Conservation (phyloP, 2,113 vertebrate genomes). For the Leuciscus idus region DNA sequence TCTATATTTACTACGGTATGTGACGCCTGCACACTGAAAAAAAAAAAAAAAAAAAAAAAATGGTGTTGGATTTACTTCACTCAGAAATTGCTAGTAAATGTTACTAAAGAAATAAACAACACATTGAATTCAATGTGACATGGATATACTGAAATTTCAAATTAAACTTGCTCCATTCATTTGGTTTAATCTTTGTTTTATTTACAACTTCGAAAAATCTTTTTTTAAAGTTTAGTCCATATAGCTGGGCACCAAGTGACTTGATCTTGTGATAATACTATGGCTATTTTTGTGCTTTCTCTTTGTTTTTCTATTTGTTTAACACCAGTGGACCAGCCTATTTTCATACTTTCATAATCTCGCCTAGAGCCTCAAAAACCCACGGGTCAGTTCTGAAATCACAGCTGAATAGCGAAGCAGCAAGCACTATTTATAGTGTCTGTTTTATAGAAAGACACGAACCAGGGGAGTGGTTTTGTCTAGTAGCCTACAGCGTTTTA, state of each 20-base stretch:
- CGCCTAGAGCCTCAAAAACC: not conserved
- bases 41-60: too few species aligned
- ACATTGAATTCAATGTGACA: too few species aligned
- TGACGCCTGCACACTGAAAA: too few species aligned
- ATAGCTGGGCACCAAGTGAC: not conserved
- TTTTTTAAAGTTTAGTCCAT: too few species aligned
- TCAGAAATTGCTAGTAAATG: too few species aligned
- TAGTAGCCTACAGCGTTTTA: not conserved
- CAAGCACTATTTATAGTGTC: slow-evolving; percentile 2
- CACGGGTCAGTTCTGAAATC: not conserved
- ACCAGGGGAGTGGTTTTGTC: not conserved
- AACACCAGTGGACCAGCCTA: not conserved
- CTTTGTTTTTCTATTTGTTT: not conserved
- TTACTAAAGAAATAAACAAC: too few species aligned
- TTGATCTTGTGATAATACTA: not conserved
- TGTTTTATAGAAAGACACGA: not conserved
- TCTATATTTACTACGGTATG: too few species aligned
- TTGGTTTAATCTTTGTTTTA: too few species aligned
- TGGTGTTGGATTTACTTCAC: too few species aligned
- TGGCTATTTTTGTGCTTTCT: not conserved
- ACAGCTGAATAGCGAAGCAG: not conserved
- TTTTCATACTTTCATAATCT: not conserved
- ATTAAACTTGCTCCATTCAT: too few species aligned
- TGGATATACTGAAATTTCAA: too few species aligned
- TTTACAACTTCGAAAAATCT: too few species aligned